Conservation (phyloP, 2,797 vertebrate genomes). For the Hydrocynus forskahlii region DNA sequence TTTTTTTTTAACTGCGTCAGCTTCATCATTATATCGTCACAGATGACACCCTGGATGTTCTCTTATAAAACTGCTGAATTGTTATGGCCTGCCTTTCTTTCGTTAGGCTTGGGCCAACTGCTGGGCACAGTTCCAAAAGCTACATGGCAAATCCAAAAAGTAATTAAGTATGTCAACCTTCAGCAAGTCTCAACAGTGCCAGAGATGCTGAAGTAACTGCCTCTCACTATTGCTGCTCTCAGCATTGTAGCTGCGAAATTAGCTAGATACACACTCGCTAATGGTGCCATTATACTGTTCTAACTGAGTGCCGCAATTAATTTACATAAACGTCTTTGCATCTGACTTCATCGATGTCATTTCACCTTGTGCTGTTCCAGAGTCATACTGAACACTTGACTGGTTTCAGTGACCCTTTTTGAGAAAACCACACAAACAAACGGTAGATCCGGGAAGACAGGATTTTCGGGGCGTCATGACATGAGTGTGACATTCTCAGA, state of each 20-base stretch:
- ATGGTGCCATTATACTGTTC: slow-evolving; percentile 32
- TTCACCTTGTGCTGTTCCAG: not conserved
- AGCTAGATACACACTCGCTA: slow-evolving; percentile 20
- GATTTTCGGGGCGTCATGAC: not conserved
- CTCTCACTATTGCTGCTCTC: slow-evolving; percentile 15
- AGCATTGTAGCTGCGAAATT: slow-evolving; percentile 13
- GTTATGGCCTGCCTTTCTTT: slow-evolving; percentile 27
- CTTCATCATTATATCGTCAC: slow-evolving; percentile 6
- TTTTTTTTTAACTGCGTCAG: slow-evolving; percentile 8
- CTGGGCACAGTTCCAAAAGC: slow-evolving; percentile 15
- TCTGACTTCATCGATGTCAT: not conserved
- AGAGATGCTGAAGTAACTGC: slow-evolving; percentile 20
- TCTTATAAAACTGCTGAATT: slow-evolving; percentile 14
- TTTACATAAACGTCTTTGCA: not conserved
- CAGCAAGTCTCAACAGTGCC: slow-evolving; percentile 35
- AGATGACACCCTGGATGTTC: slow-evolving; percentile 9
- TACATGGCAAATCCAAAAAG: slow-evolving; percentile 21
- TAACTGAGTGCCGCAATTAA: slow-evolving; percentile 11
- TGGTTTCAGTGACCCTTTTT: slow-evolving; percentile 19
- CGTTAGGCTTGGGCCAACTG: not conserved
- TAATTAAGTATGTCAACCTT: slow-evolving; percentile 41
- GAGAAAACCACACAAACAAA: slow-evolving; percentile 23
- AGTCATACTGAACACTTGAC: slow-evolving; percentile 26
- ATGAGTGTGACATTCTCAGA: slow-evolving; percentile 37
- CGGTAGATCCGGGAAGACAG: slow-evolving; percentile 4